These are phyloP conservation scores for Seriola rivoliana DNA, from an alignment of 2,113 vertebrate species.

Conservation along the genomic window DNA sequence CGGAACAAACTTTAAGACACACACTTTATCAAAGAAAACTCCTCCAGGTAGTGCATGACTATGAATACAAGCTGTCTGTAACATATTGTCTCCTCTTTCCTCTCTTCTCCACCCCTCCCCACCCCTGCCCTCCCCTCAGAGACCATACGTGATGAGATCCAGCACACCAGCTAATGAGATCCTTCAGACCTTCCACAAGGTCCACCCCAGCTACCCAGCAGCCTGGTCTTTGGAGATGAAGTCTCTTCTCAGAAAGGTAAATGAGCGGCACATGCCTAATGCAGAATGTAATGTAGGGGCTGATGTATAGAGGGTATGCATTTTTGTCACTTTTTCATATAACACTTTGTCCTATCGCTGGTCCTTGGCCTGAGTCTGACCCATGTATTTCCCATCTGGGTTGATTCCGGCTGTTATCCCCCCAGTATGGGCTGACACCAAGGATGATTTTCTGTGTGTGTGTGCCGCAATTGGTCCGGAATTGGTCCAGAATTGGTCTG, in stretches of 20 bases:
- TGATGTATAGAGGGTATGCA: not conserved
- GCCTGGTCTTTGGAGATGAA: conserved; percentile 92
- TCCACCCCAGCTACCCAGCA: conserved; percentile 88
- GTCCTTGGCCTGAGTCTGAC: too few species aligned
- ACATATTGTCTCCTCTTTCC: conserved; percentile 1
- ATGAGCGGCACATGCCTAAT: not conserved
- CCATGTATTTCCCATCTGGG: too few species aligned
- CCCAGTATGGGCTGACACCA: too few species aligned
- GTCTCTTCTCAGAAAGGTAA: conserved; percentile 91
- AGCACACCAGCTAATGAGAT: conserved; percentile 89
- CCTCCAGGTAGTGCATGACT: conserved; percentile 6
- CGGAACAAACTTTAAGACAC: conserved; percentile 35
- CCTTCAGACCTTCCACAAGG: conserved; percentile 88
- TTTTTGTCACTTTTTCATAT: not conserved
- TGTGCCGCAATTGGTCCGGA: too few species aligned
- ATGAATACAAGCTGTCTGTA: conserved; percentile 11
- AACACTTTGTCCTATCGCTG: not conserved
- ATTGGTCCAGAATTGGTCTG: too few species aligned
- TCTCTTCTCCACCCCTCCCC: too few species aligned
- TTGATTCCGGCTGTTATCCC: too few species aligned
- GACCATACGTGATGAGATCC: conserved; percentile 94
- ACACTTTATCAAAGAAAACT: conserved; percentile 46
- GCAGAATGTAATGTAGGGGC: not conserved
- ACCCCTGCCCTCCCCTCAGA: conserved; percentile 79
- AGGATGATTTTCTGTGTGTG: too few species aligned